Conservation (phyloP, 2,888 invertebrate species). For the Globia sparganii region DNA sequence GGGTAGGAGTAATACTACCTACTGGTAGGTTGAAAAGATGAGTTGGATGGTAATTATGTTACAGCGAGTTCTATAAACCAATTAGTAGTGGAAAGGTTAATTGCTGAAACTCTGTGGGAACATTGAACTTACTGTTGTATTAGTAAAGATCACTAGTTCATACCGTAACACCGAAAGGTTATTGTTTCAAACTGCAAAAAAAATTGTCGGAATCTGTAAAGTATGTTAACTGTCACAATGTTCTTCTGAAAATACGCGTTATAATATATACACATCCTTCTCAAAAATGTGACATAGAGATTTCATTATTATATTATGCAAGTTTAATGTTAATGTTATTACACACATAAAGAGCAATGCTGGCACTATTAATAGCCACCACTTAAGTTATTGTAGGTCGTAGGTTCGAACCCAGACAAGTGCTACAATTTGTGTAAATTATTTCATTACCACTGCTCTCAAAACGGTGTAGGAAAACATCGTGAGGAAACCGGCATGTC, state of each 20-base stretch:
- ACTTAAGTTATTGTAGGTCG: too few relatives aligned
- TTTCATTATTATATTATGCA: too few relatives aligned
- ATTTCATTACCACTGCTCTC: too few relatives aligned
- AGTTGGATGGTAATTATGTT: slow-evolving; percentile 12
- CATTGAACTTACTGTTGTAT: background rate
- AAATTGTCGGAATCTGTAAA: background rate
- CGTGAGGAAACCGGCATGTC: too few relatives aligned
- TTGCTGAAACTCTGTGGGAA: slow-evolving; percentile 3
- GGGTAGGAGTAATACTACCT: slow-evolving; percentile 9
- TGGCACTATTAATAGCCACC: too few relatives aligned
- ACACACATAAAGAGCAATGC: too few relatives aligned
- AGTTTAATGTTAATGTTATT: too few relatives aligned
- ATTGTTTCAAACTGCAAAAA: background rate
- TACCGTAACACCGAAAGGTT: background rate
- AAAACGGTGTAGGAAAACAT: too few relatives aligned
- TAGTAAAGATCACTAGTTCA: slow-evolving; percentile 5
- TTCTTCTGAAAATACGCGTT: slow-evolving; percentile 9
- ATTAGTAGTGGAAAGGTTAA: slow-evolving; percentile 13
- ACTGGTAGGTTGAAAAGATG: slow-evolving; percentile 17
- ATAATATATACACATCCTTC: background rate
- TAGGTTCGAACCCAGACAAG: too few relatives aligned
- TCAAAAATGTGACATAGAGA: too few relatives aligned
- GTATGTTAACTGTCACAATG: background rate
- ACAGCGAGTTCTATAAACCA: background rate
- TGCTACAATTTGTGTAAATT: too few relatives aligned